Conservation (phyloP, 2,797 vertebrate species). For the Bradypodion ventrale region DNA sequence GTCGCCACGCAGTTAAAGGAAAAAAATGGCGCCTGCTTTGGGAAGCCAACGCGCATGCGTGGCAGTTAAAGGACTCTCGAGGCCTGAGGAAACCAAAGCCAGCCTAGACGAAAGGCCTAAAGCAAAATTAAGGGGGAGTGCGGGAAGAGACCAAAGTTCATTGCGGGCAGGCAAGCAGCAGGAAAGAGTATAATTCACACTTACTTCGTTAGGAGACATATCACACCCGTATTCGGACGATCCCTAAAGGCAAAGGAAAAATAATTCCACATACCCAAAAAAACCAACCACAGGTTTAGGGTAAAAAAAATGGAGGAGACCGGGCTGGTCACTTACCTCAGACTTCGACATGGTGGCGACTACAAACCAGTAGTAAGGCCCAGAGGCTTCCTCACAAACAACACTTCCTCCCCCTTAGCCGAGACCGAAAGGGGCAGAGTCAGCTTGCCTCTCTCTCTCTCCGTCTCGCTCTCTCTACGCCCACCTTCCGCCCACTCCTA, state of each 20-base stretch:
- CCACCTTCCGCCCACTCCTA: conserved; percentile 57
- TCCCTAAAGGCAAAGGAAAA: conserved; percentile 33
- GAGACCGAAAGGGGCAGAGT: conserved; percentile 62
- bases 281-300: conserved; percentile 1
- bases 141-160: no score
- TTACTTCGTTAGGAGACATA: conserved; percentile 28
- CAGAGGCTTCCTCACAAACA: conserved; percentile 16
- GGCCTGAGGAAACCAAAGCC: neutral
- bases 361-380: neutral
- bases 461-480: conserved; percentile 59
- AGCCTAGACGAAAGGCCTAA: neutral
- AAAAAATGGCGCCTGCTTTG: conserved; percentile 25
- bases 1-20: conserved; percentile 30
- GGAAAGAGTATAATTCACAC: neutral
- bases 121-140: neutral
- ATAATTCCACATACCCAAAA: conserved; percentile 38
- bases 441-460: conserved; percentile 23
- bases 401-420: conserved; percentile 55
- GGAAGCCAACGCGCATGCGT: conserved; percentile 27
- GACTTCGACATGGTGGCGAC: conserved; percentile 68
- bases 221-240: conserved; percentile 28
- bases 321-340: conserved; percentile 53
- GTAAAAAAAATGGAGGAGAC: neutral
- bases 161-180: neutral
- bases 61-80: neutral